phyloP scores from a whole-genome alignment of 2,888 invertebrate genomes.

The Cerceris rybyensis region DNA sequence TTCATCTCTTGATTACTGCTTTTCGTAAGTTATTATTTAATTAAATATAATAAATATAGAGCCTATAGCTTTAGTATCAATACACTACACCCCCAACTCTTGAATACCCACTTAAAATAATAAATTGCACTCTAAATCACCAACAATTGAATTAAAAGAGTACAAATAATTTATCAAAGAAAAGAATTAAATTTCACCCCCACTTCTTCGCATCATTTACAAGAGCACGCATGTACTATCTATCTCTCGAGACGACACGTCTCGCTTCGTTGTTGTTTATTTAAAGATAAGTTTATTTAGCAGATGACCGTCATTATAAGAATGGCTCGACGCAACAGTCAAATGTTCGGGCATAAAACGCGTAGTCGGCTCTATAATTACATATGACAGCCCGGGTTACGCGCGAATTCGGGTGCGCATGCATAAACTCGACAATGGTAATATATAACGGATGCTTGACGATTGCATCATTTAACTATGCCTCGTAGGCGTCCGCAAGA shows the following conservation, averaged over 20 bases:
- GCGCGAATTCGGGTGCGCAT: constrained; percentile 35
- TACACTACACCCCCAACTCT: too few species aligned
- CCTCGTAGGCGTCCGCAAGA: constrained; percentile 12
- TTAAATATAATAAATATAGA: too few species aligned
- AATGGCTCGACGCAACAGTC: constrained; percentile 19
- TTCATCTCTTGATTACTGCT: too few species aligned
- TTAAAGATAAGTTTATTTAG: neutral
- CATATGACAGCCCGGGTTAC: constrained; percentile 41
- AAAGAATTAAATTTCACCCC: too few species aligned
- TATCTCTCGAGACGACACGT: neutral
- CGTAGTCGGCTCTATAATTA: constrained; percentile 61
- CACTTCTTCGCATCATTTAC: too few species aligned
- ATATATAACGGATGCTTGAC: constrained; percentile 42
- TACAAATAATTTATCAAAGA: too few species aligned
- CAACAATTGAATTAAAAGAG: too few species aligned
- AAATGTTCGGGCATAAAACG: constrained; percentile 27
- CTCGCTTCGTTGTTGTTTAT: neutral
- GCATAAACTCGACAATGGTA: constrained; percentile 50
- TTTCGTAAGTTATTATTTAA: too few species aligned
- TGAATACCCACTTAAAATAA: too few species aligned
- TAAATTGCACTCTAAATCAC: too few species aligned
- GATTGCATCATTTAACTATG: constrained; percentile 60
- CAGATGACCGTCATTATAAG: neutral
- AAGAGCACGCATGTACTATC: too few species aligned
- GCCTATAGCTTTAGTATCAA: too few species aligned